Evolutionary conservation across 2,113 vertebrate genomes (phyloP).

Genomic region (Amphiprion ocellaris): DNA sequence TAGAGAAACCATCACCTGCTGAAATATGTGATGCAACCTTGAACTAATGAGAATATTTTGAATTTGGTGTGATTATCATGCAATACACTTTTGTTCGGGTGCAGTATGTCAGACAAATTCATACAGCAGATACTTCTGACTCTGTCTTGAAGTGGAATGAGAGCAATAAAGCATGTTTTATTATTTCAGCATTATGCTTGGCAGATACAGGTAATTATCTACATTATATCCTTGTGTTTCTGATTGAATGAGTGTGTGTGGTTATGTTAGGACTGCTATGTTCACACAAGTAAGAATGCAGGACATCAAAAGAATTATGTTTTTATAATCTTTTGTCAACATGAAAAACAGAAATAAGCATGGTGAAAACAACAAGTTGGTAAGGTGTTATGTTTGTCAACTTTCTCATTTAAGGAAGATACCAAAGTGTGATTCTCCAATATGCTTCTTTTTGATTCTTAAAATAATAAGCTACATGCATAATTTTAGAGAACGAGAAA

Average conservation of each 20-base stretch:
- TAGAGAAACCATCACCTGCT: constrained; percentile 43
- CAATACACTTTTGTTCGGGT: constrained; percentile 50
- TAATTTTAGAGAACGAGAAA: too few species aligned
- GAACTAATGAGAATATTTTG: constrained; percentile 77
- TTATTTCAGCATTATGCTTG: constrained; percentile 59
- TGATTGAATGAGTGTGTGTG: constrained; percentile 17
- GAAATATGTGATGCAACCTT: constrained; percentile 61
- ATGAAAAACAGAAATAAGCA: not conserved
- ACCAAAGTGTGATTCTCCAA: too few species aligned
- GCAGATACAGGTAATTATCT: constrained; percentile 66
- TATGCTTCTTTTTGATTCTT: too few species aligned
- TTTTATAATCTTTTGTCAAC: not conserved
- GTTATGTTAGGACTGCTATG: not conserved
- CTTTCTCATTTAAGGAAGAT: too few species aligned
- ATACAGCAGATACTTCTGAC: constrained; percentile 24
- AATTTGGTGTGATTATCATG: constrained; percentile 67
- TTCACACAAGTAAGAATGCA: not conserved
- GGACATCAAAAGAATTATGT: not conserved
- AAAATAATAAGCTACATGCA: too few species aligned
- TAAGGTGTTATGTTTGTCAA: too few species aligned
- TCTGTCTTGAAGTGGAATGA: constrained; percentile 51
- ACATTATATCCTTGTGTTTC: constrained; percentile 44
- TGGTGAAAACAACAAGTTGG: not conserved
- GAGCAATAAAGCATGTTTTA: constrained; percentile 50
- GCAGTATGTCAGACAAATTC: constrained; percentile 43